A percentile compares a stretch with the other conserved stretches of the same genome.
These are phyloP conservation scores for Ephialtes manifestator DNA, from an alignment of 2,888 invertebrate genomes.

Conservation along the genomic window DNA sequence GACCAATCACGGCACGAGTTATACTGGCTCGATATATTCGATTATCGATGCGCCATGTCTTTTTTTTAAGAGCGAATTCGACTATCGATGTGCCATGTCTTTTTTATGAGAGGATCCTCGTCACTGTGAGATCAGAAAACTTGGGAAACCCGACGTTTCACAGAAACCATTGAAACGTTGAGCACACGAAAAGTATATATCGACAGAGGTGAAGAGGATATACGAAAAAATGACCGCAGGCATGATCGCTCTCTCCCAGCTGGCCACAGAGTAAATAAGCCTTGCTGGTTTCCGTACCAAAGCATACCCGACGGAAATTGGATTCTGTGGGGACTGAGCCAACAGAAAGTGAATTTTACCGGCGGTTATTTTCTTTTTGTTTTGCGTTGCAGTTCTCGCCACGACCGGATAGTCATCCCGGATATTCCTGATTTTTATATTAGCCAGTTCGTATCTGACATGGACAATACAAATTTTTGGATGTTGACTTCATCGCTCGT, in stretches of 20 bases:
- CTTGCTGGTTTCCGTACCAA: neutral
- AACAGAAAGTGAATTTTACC: constrained; percentile 42
- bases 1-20: too few species aligned
- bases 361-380: neutral
- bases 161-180: neutral
- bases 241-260: neutral
- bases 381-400: neutral
- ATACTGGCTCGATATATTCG: too few species aligned
- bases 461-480: too few species aligned
- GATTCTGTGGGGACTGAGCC: constrained; percentile 38
- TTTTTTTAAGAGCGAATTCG: too few species aligned
- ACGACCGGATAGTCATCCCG: neutral
- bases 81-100: too few species aligned
- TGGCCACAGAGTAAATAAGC: constrained; percentile 39
- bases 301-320: constrained; percentile 50
- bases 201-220: constrained; percentile 22
- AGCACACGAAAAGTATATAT: neutral
- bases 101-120: neutral
- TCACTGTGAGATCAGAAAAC: neutral
- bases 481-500: too few species aligned
- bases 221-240: constrained; percentile 42
- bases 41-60: too few species aligned
- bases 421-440: neutral
- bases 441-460: neutral
- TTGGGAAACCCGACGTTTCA: neutral